These are phyloP conservation scores for Pocota personata DNA, from an alignment of 2,888 invertebrate species.

Conservation along the genomic window DNA sequence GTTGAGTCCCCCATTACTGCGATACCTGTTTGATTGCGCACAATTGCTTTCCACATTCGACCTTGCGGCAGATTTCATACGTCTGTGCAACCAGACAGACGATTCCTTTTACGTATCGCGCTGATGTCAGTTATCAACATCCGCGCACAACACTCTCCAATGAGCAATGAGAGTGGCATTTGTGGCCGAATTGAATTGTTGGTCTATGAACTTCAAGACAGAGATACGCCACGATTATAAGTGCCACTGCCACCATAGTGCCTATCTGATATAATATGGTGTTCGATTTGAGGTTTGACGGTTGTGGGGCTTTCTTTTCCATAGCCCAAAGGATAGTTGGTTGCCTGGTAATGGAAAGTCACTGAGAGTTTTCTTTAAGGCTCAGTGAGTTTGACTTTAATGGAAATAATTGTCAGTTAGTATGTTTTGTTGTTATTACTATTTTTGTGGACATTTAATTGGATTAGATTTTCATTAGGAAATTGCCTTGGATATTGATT, in stretches of 20 bases:
- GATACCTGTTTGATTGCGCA: constrained; percentile 32
- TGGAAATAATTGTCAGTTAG: constrained; percentile 36
- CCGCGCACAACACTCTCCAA: constrained; percentile 28
- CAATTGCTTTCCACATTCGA: constrained; percentile 43
- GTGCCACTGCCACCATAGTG: constrained; percentile 22
- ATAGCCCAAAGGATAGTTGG: constrained; percentile 25
- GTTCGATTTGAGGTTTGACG: constrained; percentile 36
- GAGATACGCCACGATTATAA: constrained; percentile 19
- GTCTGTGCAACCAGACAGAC: constrained; percentile 38
- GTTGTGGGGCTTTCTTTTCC: constrained; percentile 54
- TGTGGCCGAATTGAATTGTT: constrained; percentile 30
- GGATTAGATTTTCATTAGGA: constrained; percentile 30
- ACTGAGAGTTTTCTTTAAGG: constrained; percentile 9
- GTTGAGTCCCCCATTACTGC: neutral
- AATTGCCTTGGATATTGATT: neutral
- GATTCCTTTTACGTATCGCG: constrained; percentile 44
- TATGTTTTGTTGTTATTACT: constrained; percentile 12
- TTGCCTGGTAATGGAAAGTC: constrained; percentile 7
- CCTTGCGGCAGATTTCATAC: constrained; percentile 66
- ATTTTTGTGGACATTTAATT: constrained; percentile 49
- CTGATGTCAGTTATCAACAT: constrained; percentile 23
- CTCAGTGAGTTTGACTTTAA: constrained; percentile 36
- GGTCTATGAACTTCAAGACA: constrained; percentile 47
- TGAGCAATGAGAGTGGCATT: constrained; percentile 26
- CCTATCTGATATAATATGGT: constrained; percentile 17